These are phyloP conservation scores for Drosophila punjabiensis DNA, from an alignment of 1,140 invertebrate species.

Conservation along the genomic window DNA sequence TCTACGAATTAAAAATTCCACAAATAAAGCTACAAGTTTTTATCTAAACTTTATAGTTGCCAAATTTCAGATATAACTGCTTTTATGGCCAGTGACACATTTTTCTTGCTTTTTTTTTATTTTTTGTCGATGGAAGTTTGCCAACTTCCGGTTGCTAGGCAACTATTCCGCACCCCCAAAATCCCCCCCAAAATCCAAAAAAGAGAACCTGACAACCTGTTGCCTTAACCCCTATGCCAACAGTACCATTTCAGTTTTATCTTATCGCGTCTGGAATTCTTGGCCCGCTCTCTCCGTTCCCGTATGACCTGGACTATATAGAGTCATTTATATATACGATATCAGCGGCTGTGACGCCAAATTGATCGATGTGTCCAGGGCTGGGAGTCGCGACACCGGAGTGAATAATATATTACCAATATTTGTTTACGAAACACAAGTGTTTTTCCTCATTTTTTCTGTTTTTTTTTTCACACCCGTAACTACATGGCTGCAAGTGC, in stretches of 20 bases:
- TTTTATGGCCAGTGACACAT: conserved; percentile 17
- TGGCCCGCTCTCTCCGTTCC: conserved; percentile 25
- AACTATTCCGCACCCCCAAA: conserved; percentile 4
- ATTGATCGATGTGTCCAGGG: conserved; percentile 42
- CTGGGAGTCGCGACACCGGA: background rate
- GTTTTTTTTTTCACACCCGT: conserved; percentile 61
- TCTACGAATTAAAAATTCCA: background rate
- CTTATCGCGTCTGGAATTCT: conserved; percentile 61
- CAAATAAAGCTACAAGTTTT: background rate
- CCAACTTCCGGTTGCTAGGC: conserved; percentile 53
- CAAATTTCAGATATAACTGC: background rate
- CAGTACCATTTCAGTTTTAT: conserved; percentile 61
- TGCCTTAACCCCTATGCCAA: conserved; percentile 27
- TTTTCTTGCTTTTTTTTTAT: background rate
- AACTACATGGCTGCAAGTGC: conserved; percentile 22
- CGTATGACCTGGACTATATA: conserved; percentile 12
- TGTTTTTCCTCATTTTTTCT: conserved; percentile 40
- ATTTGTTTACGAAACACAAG: conserved; percentile 78
- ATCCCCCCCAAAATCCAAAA: background rate
- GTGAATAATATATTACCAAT: conserved; percentile 77
- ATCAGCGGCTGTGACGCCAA: conserved; percentile 23
- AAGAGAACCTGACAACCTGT: conserved; percentile 9
- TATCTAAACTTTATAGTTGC: background rate
- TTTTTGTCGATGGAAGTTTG: conserved; percentile 4
- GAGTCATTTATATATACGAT: background rate